Base-by-base conservation (phyloP, 2,113 vertebrate species). In the Ochotona curzoniae region DNA sequence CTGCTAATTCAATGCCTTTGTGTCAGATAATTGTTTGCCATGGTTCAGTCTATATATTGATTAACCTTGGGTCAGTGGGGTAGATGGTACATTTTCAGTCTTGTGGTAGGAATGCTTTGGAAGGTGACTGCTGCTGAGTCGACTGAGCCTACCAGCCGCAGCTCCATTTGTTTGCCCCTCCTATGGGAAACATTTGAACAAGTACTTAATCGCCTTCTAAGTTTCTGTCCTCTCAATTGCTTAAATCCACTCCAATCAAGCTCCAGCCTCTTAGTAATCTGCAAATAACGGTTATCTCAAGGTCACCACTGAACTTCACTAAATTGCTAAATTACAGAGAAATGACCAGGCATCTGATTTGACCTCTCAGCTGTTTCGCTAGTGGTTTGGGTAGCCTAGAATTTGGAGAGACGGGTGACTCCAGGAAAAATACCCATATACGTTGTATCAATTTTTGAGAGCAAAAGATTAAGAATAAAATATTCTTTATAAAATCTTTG, bases 301-400 rank as follows among this genome's bases (percentile, higher is more conserved):
- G 23, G 13, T 74, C 28, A 80, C 28, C 32, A 63, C 5, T 73
- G 63, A 92, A 47, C 7, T 82, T 61, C 87, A 32, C 1, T 86
- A 51, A 69, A 71, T 47, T 87, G 57, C 4, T 89, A 35, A 89
- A 89, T 83, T 83, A 13, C 4, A 81, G 81, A 86, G 38, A 85
- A 82, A 82, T 21, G 3, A 10, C 35, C 25, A 54, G 35, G 67
- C 54, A 75, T 61, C 28, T 84, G 78, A 67, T 63, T 57, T 69
- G 49, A 54, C 23, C 14, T 84, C 47, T 64, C 2, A 26, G 32
- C 15, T 63, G 23, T 80, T 20, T 82, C n/a, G 49, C 7, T 69
- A 44, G 67, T 51, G 75, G 3, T 66, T 87, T 44, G 82, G 54
- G 4, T 9, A 92, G 4, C 26, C n/a, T 90, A 69, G 54, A 67